phyloP scores from a whole-genome alignment of 2,113 vertebrate species.

The Budorcas taxicolor region DNA sequence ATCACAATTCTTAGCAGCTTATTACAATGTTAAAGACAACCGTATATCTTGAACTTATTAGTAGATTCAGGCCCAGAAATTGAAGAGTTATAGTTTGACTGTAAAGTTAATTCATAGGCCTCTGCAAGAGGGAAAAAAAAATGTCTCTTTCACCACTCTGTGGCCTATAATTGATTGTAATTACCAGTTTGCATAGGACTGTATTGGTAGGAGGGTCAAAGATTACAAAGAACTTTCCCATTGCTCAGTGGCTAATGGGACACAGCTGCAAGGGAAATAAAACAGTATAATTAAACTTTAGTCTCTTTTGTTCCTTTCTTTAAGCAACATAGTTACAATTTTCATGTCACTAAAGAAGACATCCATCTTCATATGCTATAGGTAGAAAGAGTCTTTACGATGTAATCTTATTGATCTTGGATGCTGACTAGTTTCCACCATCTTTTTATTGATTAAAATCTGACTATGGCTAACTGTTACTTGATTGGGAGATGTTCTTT shows the following conservation, averaged over 20 bases:
- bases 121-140: background rate
- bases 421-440: background rate
- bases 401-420: background rate
- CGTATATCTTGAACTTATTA: conserved; percentile 20
- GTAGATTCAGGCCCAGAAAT: conserved; percentile 20
- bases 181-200: conserved; percentile 59
- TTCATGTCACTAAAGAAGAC: conserved; percentile 41
- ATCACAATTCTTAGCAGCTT: background rate
- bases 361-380: conserved; percentile 11
- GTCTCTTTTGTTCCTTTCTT: conserved; percentile 46
- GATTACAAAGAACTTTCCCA: conserved; percentile 49
- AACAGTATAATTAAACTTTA: conserved; percentile 69
- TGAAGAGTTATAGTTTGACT: conserved; percentile 6
- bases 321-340: conserved; percentile 32
- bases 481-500: background rate
- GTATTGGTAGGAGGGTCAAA: conserved; percentile 66
- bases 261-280: conserved; percentile 70
- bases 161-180: conserved; percentile 67
- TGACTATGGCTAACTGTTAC: background rate
- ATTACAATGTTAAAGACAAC: background rate
- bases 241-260: conserved; percentile 60
- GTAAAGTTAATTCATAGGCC: conserved; percentile 60
- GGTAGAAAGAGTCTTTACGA: background rate
- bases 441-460: conserved; percentile 3
- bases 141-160: conserved; percentile 44